Base-by-base conservation (phyloP, 1,140 invertebrate genomes). In the Euschistus heros region DNA sequence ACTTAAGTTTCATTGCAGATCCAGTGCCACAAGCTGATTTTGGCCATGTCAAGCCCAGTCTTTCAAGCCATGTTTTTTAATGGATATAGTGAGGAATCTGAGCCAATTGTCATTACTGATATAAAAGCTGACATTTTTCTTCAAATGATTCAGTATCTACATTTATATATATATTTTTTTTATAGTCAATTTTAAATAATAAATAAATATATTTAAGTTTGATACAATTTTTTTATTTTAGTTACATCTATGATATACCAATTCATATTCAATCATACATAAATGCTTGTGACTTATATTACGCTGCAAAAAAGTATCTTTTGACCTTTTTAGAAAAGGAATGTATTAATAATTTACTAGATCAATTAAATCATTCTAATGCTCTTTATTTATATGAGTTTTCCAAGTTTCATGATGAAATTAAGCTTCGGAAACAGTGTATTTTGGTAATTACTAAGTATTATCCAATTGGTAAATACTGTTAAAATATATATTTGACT, bases 231-330 rank as follows among this genome's bases (percentile, higher is more conserved):
- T n/a, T 42, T 30, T 62, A 55, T 67, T 37, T 6, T 74, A 86
- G 85, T 70, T 92, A 90, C 69, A 88, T 92, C 55, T 92, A 92
- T 71, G 88, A 86, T 13, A 88, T 91, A 70, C 80, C 84, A 68
- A 86, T 91, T 50, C 84, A 85, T 67, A 80, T 92, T 13, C 81
- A 80, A 61, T 88, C 86, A 8, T 90, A 90, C 73, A 88, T 91
- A 69, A 83, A 90, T 71, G 89, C 88, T 0, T 91, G 88, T 75
- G 88, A 92, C 69, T 75, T 92, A 15, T 92, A 88, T 73, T 91
- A 91, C 75, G 88, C 86, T 63, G 89, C 89, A 15, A 92, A 92
- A 71, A 92, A 92, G 70, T 92, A 92, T 70, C 89, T 92, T 86
- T 72, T 92, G 20, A 88, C 89, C 0, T 81, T 85, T 74, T 77